Conservation (phyloP, 1,140 invertebrate species). For the Mamestra configurata region DNA sequence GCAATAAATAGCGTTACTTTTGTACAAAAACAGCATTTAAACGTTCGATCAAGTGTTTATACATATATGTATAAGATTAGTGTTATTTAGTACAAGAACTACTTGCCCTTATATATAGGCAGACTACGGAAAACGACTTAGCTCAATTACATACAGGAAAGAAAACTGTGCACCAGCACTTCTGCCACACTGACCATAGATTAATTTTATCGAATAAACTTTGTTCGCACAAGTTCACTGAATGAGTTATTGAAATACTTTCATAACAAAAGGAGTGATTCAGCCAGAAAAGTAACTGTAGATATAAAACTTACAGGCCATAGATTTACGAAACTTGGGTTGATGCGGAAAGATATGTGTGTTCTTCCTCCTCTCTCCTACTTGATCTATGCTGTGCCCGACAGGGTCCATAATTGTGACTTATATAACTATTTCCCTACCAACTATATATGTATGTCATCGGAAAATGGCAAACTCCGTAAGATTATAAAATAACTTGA, state of each 20-base stretch:
- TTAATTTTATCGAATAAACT: conserved; percentile 16
- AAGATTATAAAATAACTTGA: too few species aligned
- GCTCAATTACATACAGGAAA: too few species aligned
- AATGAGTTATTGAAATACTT: conserved; percentile 29
- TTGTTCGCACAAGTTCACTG: neutral
- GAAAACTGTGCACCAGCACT: neutral
- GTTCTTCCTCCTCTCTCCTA: too few species aligned
- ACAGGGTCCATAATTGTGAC: too few species aligned
- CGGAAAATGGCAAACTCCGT: too few species aligned
- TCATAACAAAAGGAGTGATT: conserved; percentile 19
- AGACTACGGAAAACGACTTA: too few species aligned
- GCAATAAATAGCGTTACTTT: conserved; percentile 29
- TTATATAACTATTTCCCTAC: too few species aligned
- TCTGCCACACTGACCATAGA: conserved; percentile 1
- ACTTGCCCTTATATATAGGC: too few species aligned
- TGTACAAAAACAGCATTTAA: conserved; percentile 6
- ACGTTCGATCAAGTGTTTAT: neutral
- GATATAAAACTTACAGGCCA: neutral
- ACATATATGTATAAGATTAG: neutral
- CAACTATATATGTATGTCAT: too few species aligned
- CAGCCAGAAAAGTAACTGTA: conserved; percentile 10
- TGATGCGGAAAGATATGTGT: neutral
- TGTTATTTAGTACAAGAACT: neutral
- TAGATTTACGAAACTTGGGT: conserved; percentile 19
- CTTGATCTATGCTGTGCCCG: too few species aligned